These are phyloP conservation scores for Coluber constrictor DNA, from an alignment of 2,797 vertebrate genomes.

Conservation along the genomic window DNA sequence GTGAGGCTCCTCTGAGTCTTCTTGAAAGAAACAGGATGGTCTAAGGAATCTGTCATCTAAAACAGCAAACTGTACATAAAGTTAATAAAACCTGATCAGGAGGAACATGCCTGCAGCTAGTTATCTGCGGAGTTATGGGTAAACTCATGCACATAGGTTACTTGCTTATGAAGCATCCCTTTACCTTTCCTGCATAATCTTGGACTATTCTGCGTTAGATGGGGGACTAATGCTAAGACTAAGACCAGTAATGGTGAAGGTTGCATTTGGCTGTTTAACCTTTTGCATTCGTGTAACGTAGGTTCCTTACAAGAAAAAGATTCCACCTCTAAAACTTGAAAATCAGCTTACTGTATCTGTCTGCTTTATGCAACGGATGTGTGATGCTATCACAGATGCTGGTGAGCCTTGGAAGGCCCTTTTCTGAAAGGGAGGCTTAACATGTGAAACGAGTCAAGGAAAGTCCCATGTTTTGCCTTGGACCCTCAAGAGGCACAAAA, in stretches of 20 bases:
- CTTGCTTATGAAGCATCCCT: not conserved
- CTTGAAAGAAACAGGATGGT: not conserved
- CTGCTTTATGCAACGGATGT: not conserved
- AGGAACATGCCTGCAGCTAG: not conserved
- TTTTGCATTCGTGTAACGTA: not conserved
- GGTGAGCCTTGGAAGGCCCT: too few species aligned
- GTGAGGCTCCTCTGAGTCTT: not conserved
- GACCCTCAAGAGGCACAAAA: too few species aligned
- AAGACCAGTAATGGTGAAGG: not conserved
- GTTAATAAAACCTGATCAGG: not conserved
- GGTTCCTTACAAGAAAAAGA: not conserved
- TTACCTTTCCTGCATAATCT: not conserved
- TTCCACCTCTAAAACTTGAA: not conserved
- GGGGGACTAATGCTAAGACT: not conserved
- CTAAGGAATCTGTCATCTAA: not conserved
- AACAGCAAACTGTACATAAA: not conserved
- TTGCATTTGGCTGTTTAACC: not conserved
- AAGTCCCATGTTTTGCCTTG: too few species aligned
- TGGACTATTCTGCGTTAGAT: not conserved
- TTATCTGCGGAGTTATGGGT: not conserved
- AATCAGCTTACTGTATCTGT: not conserved
- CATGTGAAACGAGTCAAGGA: too few species aligned
- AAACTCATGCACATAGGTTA: not conserved
- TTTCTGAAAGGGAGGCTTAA: too few species aligned
- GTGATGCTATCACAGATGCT: too few species aligned